Evolutionary conservation across 2,888 invertebrate genomes (phyloP), one percentile per base, ranked within the genome.

Genomic region (Tenthredo distinguenda): DNA sequence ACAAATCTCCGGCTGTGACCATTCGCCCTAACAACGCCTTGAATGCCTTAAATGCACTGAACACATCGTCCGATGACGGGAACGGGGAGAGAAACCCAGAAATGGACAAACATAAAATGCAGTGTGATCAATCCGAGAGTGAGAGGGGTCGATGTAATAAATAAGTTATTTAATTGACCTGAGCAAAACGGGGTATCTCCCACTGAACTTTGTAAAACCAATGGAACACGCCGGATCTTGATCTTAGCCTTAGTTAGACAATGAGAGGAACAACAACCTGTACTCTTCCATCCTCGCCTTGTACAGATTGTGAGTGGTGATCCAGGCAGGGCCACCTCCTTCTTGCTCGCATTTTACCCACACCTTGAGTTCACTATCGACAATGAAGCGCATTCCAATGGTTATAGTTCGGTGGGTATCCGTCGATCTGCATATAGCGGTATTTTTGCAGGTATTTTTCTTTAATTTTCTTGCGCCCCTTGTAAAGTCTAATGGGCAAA

Each of bases 41-140:
- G 31, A 83, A 83, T 37, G n/a, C 81, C 6, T n/a, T 81, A 40
- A 87, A 55, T 86, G 84, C 87, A 58, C 77, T 62, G 37, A 90
- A 89, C 87, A 87, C 87, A 55, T 86, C 85, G 18, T 87, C 86
- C 5, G 88, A 89, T 26, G 87, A 90, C 65, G 81, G 71, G 47
- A 34, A 85, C 82, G 86, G 86, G 7, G 85, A 85, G 65, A 87
- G 86, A 85, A 88, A 58, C 83, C 86, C 87, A 84, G 88, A 89
- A 47, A 81, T 85, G n/a, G 89, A 90, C 10, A 86, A 85, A 79
- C 88, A 90, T 55, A 87, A 77, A 87, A 89, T 88, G 87, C 88
- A 90, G 82, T 89, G 88, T 82, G 90, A 83, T 26, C 81, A 58
- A 81, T 68, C 83, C 3, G 68, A 83, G 50, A 68, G 31, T 43